Conservation (phyloP, 2,888 invertebrate genomes). For the Helicoverpa assulta region DNA sequence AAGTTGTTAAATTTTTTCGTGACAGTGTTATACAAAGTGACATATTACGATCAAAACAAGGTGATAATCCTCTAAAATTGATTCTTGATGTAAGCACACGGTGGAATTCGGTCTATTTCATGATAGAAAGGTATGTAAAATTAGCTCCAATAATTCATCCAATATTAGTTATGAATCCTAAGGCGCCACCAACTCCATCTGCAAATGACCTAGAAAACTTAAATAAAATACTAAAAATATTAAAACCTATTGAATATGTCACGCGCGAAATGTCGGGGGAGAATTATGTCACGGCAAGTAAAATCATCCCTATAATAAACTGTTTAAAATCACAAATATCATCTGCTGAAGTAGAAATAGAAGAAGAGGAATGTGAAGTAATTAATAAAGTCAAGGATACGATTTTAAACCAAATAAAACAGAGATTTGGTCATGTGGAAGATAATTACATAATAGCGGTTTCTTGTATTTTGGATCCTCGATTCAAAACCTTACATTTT, state of each 20-base stretch:
- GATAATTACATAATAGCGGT: slow-evolving; percentile 60
- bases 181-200: slow-evolving; percentile 64
- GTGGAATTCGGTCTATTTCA: slow-evolving; percentile 63
- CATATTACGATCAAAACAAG: slow-evolving; percentile 2
- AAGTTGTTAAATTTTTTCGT: slow-evolving; percentile 54
- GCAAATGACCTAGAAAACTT: slow-evolving; percentile 57
- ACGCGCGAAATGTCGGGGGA: slow-evolving; percentile 63
- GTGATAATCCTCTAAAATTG: neutral
- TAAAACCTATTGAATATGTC: slow-evolving; percentile 63
- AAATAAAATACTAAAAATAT: slow-evolving; percentile 61
- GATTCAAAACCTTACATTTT: slow-evolving; percentile 62
- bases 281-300: slow-evolving; percentile 55
- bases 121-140: slow-evolving; percentile 58
- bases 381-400: slow-evolving; percentile 46
- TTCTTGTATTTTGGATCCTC: slow-evolving; percentile 62
- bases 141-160: slow-evolving; percentile 62
- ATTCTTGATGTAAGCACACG: slow-evolving; percentile 57
- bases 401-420: neutral
- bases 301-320: slow-evolving; percentile 59
- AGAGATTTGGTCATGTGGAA: slow-evolving; percentile 33
- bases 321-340: slow-evolving; percentile 45
- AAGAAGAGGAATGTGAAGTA: slow-evolving; percentile 41
- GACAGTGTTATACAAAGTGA: neutral
- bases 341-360: too few species aligned
- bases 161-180: slow-evolving; percentile 63